phyloP scores from a whole-genome alignment of 2,113 vertebrate genomes.

The Ceuthmochares aereus region DNA sequence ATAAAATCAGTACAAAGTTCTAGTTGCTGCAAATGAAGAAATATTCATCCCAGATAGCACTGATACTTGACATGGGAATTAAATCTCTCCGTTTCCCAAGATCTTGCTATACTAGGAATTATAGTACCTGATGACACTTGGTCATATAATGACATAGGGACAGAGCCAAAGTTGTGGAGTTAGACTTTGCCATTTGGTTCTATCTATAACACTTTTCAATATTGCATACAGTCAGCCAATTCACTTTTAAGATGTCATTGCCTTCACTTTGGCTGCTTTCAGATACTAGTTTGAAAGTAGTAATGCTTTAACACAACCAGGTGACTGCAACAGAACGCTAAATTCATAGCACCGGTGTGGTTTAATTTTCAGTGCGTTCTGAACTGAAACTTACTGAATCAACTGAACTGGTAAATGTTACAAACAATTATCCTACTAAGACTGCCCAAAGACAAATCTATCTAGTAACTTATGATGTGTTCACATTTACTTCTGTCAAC shows the following conservation, averaged over 20 bases:
- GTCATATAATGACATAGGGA: neutral
- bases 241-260: neutral
- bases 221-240: neutral
- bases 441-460: constrained; percentile 9
- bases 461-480: neutral
- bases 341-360: neutral
- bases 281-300: neutral
- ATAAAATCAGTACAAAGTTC: neutral
- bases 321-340: neutral
- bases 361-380: neutral
- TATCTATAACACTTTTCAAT: neutral
- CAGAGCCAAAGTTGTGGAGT: neutral
- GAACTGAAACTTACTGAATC: constrained; percentile 34
- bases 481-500: neutral
- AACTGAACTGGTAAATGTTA: neutral
- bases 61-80: neutral
- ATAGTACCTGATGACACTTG: neutral
- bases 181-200: neutral
- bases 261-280: neutral
- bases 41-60: neutral
- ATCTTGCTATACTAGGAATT: neutral
- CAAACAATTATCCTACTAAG: constrained; percentile 37
- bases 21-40: neutral
- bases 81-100: neutral
- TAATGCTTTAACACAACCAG: neutral